Evolutionary conservation across 2,797 vertebrate species (phyloP), one percentile per base, ranked within the genome.

Genomic region (Crocodylus rhombifer): DNA sequence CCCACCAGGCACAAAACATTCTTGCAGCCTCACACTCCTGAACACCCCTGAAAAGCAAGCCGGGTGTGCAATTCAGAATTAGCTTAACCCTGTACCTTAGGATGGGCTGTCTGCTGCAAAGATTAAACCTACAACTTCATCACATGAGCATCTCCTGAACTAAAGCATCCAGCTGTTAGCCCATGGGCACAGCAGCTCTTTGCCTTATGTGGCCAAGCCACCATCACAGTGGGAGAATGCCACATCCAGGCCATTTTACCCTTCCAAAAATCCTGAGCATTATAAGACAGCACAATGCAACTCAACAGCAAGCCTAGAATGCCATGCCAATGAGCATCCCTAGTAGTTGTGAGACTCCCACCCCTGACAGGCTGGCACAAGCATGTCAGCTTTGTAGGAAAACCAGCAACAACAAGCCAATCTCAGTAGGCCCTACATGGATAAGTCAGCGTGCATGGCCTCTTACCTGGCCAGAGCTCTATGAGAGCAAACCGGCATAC

Each of bases 21-120:
- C 17, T 67, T 56, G 26, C 65, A 21, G 65, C 30, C 51, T 42
- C 2, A 0, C 13, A 33, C 36, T 80, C 42, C 84, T 7, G 2
- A 28, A 30, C 15, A 1, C 15, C 14, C 25, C n/a, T 28, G n/a
- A 4, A 21, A 26, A 51, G 42, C 0, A 0, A 82, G 57, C 36
- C 1, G 10, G 42, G 42, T 42, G 10, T 42, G 42, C 42, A 42
- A 42, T 42, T 42, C 42, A 42, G 42, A 7, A 42, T 42, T 42
- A 42, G 42, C 42, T 42, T 42, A 42, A 42, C 8, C 42, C 42
- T 9, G 42, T 42, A 42, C 42, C 42, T 42, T 9, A 9, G 42
- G 42, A 42, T 42, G 10, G 7, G 42, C 8, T 42, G 42, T 42
- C 42, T 42, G 42, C 42, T 42, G 42, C 42, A 42, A 42, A 42